phyloP scores from a whole-genome alignment of 23 tunicate genomes.

The Ciona savignyi region DNA sequence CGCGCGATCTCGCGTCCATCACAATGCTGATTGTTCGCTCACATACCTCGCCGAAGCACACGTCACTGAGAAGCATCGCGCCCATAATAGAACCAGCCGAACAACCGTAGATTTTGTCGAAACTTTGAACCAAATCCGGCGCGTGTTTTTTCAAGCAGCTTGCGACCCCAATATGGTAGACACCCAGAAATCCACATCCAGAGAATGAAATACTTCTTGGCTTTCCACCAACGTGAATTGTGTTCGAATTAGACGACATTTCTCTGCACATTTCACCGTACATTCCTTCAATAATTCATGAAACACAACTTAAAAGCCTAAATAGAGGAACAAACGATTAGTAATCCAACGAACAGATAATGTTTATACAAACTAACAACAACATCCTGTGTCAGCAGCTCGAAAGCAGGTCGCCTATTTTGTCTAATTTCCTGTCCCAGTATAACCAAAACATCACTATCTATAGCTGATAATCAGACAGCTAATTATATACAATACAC shows the following conservation, averaged over 20 bases:
- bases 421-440: too few species aligned
- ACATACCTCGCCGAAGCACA: constrained; percentile 81
- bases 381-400: too few species aligned
- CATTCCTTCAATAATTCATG: too few species aligned
- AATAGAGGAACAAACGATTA: too few species aligned
- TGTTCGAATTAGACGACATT: constrained; percentile 28
- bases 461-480: too few species aligned
- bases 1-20: constrained; percentile 47
- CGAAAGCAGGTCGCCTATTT: too few species aligned
- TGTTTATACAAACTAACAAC: too few species aligned
- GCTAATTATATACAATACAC: too few species aligned
- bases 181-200: constrained; percentile 96
- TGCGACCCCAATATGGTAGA: constrained; percentile 98
- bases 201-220: constrained; percentile 92
- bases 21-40: constrained; percentile 64
- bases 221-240: constrained; percentile 76
- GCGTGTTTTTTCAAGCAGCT: constrained; percentile 83
- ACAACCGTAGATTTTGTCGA: constrained; percentile 77
- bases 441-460: too few species aligned
- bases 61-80: constrained; percentile 72
- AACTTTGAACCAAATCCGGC: constrained; percentile 41
- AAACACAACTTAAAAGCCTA: too few species aligned
- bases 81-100: constrained; percentile 87
- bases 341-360: too few species aligned
- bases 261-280: too few species aligned